Base-by-base conservation (phyloP, 2,888 invertebrate genomes). In the Macrosiphum euphorbiae region DNA sequence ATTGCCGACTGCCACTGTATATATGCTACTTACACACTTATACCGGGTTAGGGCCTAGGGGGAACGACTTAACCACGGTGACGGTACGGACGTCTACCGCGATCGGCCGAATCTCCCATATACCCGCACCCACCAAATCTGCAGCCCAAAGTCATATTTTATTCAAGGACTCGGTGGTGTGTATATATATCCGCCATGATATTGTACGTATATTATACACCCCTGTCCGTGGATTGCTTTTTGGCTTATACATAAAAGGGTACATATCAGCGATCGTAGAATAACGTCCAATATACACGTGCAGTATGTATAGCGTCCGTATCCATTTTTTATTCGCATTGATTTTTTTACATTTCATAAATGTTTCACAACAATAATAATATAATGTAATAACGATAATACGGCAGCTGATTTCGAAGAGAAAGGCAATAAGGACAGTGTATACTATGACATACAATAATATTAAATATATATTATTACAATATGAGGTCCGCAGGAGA, bases 131-230 rank as follows among this genome's bases (percentile, higher is more conserved):
- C 78, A 20, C 78, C 20, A 78, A 78, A 78, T 20, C 78, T 78
- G 35, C 78, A n/a, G 87, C 52, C 50, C 35, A 87, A 28, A n/a
- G 52, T 52, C 87, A 52, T 87, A 87, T 87, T 87, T 87, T 50
- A 87, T 87, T 87, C 87, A 87, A 87, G n/a, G 10, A 20, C n/a
- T 87, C 87, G 20, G 52, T 52, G 16, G 16, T 67, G 67, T 67
- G n/a, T 67, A 67, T 35, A 67, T 35, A 61, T n/a, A n/a, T 11
- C 20, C 5, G 55, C 55, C 55, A 55, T 55, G 52, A 52, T 52
- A 47, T 5, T 47, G 28, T 47, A 50, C 47, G 5, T 55, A 26
- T 88, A 88, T 55, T 88, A 88, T 55, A n/a, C n/a, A 67, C n/a
- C 67, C n/a, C n/a, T 67, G n/a, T 13, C 5, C n/a, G n/a, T 67